Base-by-base conservation (phyloP, 1,140 invertebrate species). In the Rhopalosiphum padi region DNA sequence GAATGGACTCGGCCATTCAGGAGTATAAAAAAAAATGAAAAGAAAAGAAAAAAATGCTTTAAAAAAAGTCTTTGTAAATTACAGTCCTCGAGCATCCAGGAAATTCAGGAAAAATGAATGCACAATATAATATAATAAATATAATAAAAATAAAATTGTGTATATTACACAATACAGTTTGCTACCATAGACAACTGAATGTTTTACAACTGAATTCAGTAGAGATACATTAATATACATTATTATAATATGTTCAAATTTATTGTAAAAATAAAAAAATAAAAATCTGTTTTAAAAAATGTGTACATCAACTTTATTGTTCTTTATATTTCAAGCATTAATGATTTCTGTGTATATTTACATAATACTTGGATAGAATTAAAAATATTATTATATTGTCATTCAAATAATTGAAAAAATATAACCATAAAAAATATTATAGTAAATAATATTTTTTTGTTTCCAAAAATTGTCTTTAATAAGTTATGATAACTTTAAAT, bases 111-210 rank as follows among this genome's bases (percentile, higher is more conserved):
- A 51, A 51, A 48, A 88, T 21, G 30, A 88, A 88, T 35, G n/a
- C n/a, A 88, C 43, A n/a, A 87, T 68, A 68, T 68, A n/a, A n/a
- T 68, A n/a, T 8, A 55, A 55, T 55, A 55, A 25, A 18, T 68
- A 68, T n/a, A 68, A 68, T 68, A n/a, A 68, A 68, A 68, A 68
- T 68, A n/a, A 68, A 68, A 68, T 68, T n/a, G 60, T 68, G 30
- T 68, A 68, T 68, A 68, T n/a, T 68, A n/a, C 60, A 68, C 9
- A 68, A 68, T 68, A 68, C 11, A 68, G 30, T n/a, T 68, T 18
- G 30, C 11, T 68, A n/a, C 60, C 15, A 68, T 68, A 15, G 48
- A 51, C 15, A 51, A 51, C 48, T 48, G 48, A 48, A n/a, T 5
- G n/a, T 15, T n/a, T 15, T 15, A 18, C 18, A 68, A 68, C 60